Evolutionary conservation across 2,113 vertebrate species (phyloP).

Genomic region (Oncorhynchus masou): DNA sequence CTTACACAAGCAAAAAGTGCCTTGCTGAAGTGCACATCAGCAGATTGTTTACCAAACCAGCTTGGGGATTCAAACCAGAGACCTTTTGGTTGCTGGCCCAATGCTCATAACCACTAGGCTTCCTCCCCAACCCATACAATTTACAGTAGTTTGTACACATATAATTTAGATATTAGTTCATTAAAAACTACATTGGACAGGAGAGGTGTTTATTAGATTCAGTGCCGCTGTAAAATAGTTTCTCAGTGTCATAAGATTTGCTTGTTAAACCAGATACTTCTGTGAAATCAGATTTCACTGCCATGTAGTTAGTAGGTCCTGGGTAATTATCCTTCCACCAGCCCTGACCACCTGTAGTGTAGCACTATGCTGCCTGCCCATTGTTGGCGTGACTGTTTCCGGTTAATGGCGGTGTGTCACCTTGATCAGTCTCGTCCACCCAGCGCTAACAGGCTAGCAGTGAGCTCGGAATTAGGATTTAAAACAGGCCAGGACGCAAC

Average conservation of each 20-base stretch:
- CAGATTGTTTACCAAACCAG: too few relatives aligned
- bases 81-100: too few relatives aligned
- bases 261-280: slow-evolving; percentile 27
- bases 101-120: too few relatives aligned
- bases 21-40: too few relatives aligned
- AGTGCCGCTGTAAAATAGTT: slow-evolving; percentile 47
- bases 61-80: too few relatives aligned
- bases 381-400: slow-evolving; percentile 19
- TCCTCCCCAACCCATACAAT: too few relatives aligned
- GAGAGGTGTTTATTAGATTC: slow-evolving; percentile 55
- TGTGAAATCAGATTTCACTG: slow-evolving; percentile 22
- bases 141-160: background rate
- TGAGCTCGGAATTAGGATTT: background rate
- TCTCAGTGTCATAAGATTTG: slow-evolving; percentile 42
- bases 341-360: slow-evolving; percentile 43
- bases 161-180: background rate
- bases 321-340: slow-evolving; percentile 56
- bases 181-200: background rate
- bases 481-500: background rate
- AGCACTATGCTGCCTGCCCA: slow-evolving; percentile 45
- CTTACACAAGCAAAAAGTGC: too few relatives aligned
- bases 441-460: background rate
- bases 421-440: slow-evolving; percentile 40
- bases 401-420: slow-evolving; percentile 64
- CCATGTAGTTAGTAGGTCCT: slow-evolving; percentile 34